phyloP scores from a whole-genome alignment of 2,888 invertebrate species.

The Lithosia quadra region DNA sequence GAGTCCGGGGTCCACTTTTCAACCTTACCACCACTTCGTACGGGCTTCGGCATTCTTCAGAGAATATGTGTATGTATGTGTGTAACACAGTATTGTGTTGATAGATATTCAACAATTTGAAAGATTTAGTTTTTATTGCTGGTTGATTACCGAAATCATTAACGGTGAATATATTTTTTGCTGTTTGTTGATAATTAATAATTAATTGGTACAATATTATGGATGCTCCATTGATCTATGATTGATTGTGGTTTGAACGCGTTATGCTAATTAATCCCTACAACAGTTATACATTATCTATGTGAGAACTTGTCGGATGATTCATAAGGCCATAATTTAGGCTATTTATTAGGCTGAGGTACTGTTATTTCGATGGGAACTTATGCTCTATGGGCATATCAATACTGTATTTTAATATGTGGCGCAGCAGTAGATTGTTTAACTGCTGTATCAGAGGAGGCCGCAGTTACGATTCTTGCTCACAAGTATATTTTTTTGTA shows the following conservation, averaged over 20 bases:
- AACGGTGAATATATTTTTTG: conserved; percentile 26
- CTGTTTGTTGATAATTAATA: conserved; percentile 29
- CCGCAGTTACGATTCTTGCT: too few species aligned
- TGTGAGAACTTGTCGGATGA: conserved; percentile 2
- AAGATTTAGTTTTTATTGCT: background rate
- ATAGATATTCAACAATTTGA: background rate
- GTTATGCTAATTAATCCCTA: conserved; percentile 33
- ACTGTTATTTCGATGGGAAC: background rate
- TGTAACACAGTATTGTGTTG: background rate
- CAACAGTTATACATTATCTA: conserved; percentile 14
- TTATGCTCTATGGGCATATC: background rate
- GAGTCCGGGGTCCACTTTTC: too few species aligned
- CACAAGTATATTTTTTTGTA: too few species aligned
- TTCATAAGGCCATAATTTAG: background rate
- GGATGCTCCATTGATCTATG: conserved; percentile 15
- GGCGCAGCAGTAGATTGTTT: too few species aligned
- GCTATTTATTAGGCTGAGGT: background rate
- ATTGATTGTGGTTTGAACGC: conserved; percentile 19
- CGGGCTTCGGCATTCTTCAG: too few species aligned
- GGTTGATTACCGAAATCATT: conserved; percentile 11
- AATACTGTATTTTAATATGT: too few species aligned
- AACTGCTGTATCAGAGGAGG: too few species aligned
- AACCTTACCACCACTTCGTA: too few species aligned
- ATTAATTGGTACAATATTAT: conserved; percentile 22
- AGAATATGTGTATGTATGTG: background rate